These are phyloP conservation scores for Carposina sasakii DNA, from an alignment of 1,140 invertebrate genomes.

Conservation along the genomic window DNA sequence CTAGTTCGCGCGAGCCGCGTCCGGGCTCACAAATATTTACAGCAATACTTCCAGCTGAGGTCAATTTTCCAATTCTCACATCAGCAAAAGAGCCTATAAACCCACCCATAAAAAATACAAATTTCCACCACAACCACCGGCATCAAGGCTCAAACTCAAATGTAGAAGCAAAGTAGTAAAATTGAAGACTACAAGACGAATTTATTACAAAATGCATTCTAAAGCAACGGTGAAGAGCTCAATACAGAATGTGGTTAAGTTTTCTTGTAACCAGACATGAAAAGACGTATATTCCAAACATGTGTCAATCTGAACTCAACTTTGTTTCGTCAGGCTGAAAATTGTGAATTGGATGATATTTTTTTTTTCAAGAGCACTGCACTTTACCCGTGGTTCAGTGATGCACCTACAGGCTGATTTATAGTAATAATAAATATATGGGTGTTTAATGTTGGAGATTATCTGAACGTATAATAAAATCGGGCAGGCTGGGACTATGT, in stretches of 20 bases:
- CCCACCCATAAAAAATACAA: constrained; percentile 4
- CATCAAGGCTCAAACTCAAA: constrained; percentile 19
- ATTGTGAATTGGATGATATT: constrained; percentile 11
- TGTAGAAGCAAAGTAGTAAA: constrained; percentile 18
- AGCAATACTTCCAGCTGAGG: constrained; percentile 52
- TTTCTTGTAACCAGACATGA: too few relatives aligned
- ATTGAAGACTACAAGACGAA: constrained; percentile 28
- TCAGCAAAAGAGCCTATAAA: constrained; percentile 24
- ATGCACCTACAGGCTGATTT: constrained; percentile 59
- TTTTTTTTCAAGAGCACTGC: constrained; percentile 38
- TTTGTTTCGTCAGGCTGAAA: constrained; percentile 6
- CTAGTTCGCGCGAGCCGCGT: constrained; percentile 41
- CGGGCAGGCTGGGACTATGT: too few relatives aligned
- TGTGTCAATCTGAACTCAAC: constrained; percentile 11
- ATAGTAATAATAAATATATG: constrained; percentile 61
- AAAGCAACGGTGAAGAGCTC: constrained; percentile 32
- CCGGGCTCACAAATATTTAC: constrained; percentile 56
- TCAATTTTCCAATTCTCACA: constrained; percentile 44
- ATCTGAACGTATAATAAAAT: constrained; percentile 14
- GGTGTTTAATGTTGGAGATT: constrained; percentile 50
- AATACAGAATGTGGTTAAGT: constrained; percentile 33
- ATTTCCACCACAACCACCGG: constrained; percentile 16
- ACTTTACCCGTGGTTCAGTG: constrained; percentile 47
- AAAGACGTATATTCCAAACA: constrained; percentile 10
- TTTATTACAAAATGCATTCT: constrained; percentile 47